Evolutionary conservation across 2,113 vertebrate genomes (phyloP), one percentile per base, ranked within the genome.

Genomic region (Paedocypris sp.): DNA sequence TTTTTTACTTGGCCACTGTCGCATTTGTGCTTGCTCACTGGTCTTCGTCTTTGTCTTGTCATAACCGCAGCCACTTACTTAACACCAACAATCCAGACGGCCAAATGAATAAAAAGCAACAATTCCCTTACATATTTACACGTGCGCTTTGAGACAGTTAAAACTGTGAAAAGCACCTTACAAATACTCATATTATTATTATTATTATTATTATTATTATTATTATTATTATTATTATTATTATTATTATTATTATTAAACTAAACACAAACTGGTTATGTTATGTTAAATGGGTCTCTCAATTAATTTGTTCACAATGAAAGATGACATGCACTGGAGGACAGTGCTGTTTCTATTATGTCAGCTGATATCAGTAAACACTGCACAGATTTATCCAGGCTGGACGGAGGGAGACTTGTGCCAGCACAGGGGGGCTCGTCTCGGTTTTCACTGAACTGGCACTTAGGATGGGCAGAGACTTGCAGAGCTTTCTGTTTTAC

Each of bases 401-500:
- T 53, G 33, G 26, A 36, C 15, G 23, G 46, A 39, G 5, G 50
- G 35, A 47, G n/a, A 22, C 31, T 13, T 51, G 45, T 66, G 18
- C 41, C 38, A 22, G n/a, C 20, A 41, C 56, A 29, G 19, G 29
- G 6, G 26, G 35, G 62, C 47, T 73, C 62, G 19, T 58, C 77
- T 82, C 73, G 10, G 45, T 75, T 83, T 82, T 80, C 79, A 80
- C 76, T 78, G 76, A 79, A 77, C 52, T 62, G 72, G 75, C 81
- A 74, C 51, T 79, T 69, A 58, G 41, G 8, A 38, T 11, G 22
- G 38, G 67, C 65, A 66, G 5, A 56, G 15, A 53, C 56, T 77
- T 72, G 66, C 71, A 68, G 68, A 35, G 36, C 62, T 67, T 47
- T 71, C 32, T 59, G 49, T 56, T 74, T 73, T 62, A 48, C 64